These are phyloP conservation scores for Diadema setosum DNA, from an alignment of 35 echinoderm and acorn worm species.

Conservation along the genomic window DNA sequence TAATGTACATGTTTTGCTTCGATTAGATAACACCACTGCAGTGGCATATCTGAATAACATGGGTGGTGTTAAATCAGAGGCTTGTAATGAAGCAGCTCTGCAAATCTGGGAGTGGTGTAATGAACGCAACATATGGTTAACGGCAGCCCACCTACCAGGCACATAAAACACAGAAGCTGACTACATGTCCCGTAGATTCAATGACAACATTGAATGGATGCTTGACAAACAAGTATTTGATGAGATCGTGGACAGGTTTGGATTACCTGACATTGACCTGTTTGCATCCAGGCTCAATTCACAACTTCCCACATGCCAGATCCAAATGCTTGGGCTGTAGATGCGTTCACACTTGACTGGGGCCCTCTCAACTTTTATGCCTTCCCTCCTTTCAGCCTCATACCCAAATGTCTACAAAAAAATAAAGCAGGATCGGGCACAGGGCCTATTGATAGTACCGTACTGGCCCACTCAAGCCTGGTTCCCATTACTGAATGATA, in stretches of 20 bases:
- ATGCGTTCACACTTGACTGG: not conserved
- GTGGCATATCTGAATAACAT: conserved; percentile 57
- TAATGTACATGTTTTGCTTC: conserved; percentile 24
- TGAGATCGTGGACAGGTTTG: not conserved
- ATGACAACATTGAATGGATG: not conserved
- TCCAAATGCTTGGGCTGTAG: not conserved
- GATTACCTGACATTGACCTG: not conserved
- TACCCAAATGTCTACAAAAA: not conserved
- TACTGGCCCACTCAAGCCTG: not conserved
- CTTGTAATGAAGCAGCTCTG: not conserved
- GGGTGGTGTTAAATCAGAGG: conserved; percentile 35
- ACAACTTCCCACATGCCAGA: not conserved
- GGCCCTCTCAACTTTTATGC: not conserved
- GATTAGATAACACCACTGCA: conserved; percentile 41
- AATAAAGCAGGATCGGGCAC: not conserved
- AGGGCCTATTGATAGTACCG: not conserved
- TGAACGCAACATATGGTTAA: not conserved
- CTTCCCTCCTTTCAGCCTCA: not conserved
- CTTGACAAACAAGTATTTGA: not conserved
- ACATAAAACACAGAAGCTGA: not conserved
- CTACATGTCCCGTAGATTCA: not conserved
- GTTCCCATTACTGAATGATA: not conserved
- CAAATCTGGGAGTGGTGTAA: not conserved
- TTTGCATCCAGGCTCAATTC: not conserved
- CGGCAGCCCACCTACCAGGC: not conserved